Evolutionary conservation across 1,140 invertebrate species (phyloP), one percentile per base, ranked within the genome.

Genomic region (Calliphora vicina): DNA sequence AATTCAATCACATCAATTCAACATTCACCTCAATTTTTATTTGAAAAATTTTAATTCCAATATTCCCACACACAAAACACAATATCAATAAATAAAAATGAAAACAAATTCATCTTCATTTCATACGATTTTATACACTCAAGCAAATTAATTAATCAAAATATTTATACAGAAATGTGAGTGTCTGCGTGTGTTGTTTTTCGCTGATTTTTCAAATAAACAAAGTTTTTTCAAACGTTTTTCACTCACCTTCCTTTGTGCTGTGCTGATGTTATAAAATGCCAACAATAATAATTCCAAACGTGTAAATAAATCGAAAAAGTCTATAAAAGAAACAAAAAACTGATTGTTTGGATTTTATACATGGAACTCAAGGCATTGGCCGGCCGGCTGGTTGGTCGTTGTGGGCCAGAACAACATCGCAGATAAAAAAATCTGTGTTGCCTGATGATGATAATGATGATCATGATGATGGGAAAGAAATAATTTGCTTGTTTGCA

Each of bases 91-190:
- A 57, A 57, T 57, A 15, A 13, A 57, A 57, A 43, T 45, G 1
- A 10, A 57, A 57, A n/a, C 50, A 57, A 57, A 57, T n/a, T 57
- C 50, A 57, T 57, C n/a, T 57, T 57, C 50, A 57, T 57, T 57
- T 57, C 17, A 50, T 50, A 50, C 12, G 45, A 23, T 67, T 67
- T 57, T 25, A 67, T 67, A 67, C 20, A 67, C 61, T 67, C 61
- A 67, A 67, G n/a, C 61, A 67, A 67, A 57, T 25, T 67, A 67
- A 67, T 67, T 67, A 67, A 67, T 67, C 61, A 67, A 67, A 67
- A 67, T 25, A 67, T 67, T 67, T 67, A 67, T 67, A 57, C 15
- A 57, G 61, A 67, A 67, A 23, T 67, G n/a, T 57, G 15, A 57
- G n/a, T 57, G 17, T n/a, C 15, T 57, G 50, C 6, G 15, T 57